Percentiles rank a stretch among this genome's conserved stretches.
Conservation (phyloP, 2,888 invertebrate species). For the Lottia scabra region DNA sequence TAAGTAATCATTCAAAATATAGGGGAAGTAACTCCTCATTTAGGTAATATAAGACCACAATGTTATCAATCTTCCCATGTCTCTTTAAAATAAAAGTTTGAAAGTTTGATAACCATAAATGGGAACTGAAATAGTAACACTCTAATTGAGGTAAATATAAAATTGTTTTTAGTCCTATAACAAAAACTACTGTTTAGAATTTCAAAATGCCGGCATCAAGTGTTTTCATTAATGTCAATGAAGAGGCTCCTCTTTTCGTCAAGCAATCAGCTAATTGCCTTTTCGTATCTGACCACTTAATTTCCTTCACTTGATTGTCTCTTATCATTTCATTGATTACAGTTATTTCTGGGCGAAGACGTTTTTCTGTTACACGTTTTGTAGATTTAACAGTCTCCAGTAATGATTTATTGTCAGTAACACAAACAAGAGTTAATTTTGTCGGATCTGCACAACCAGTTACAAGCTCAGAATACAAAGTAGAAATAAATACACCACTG, state of each 20-base stretch:
- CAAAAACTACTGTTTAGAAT: not conserved
- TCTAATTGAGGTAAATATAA: too few relatives aligned
- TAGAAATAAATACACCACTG: constrained; percentile 6
- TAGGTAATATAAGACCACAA: too few relatives aligned
- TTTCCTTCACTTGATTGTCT: constrained; percentile 2
- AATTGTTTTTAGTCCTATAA: too few relatives aligned
- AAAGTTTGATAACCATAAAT: too few relatives aligned
- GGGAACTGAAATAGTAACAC: too few relatives aligned
- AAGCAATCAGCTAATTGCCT: constrained; percentile 2
- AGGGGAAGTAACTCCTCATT: too few relatives aligned
- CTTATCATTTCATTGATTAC: not conserved
- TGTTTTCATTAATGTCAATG: constrained; percentile 5
- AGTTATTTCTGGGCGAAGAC: not conserved
- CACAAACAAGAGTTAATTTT: constrained; percentile 3
- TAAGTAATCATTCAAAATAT: too few relatives aligned
- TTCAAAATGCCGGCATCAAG: not conserved
- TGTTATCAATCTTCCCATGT: too few relatives aligned
- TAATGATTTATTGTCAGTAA: constrained; percentile 11
- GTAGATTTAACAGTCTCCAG: constrained; percentile 5
- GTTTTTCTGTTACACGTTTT: constrained; percentile 2
- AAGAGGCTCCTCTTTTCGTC: not conserved
- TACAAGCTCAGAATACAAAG: constrained; percentile 2
- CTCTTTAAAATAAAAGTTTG: too few relatives aligned
- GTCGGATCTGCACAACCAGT: constrained; percentile 8
- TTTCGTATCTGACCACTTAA: not conserved